Evolutionary conservation across 2,888 invertebrate species (phyloP).

Genomic region (Hyalella azteca): DNA sequence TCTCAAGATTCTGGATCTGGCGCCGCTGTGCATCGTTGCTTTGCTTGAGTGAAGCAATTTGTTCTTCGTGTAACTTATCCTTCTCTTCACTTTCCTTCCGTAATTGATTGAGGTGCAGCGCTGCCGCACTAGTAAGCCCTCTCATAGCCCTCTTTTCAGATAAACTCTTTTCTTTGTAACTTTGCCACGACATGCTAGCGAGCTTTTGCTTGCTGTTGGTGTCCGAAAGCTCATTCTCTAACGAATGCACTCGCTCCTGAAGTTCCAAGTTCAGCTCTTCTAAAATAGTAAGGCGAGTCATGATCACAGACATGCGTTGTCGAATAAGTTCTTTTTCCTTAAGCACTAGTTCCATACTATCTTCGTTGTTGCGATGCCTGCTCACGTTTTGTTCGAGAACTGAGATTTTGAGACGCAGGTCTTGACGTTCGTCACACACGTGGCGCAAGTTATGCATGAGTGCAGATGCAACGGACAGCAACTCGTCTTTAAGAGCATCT

Average conservation of each 20-base stretch:
- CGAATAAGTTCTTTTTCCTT: slow-evolving; percentile 18
- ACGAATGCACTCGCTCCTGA: background rate
- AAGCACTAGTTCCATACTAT: background rate
- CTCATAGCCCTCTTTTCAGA: background rate
- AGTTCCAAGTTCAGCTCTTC: slow-evolving; percentile 22
- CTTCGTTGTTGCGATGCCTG: background rate
- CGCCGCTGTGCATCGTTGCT: background rate
- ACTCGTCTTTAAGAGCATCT: background rate
- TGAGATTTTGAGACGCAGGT: background rate
- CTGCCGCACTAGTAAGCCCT: background rate
- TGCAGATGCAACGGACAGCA: background rate
- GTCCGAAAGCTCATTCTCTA: background rate
- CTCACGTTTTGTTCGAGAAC: background rate
- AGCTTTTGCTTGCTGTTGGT: background rate
- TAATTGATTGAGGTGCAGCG: background rate
- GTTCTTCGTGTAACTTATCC: background rate
- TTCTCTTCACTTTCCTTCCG: background rate
- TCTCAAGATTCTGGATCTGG: background rate
- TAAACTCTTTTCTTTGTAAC: background rate
- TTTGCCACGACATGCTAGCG: background rate
- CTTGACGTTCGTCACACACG: background rate
- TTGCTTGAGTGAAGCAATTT: background rate
- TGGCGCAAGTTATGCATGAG: background rate
- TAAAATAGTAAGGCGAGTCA: slow-evolving; percentile 1
- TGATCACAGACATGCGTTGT: slow-evolving; percentile 16